phyloP scores from a whole-genome alignment of 2,888 invertebrate genomes.

The Ormyrus nitidulus region DNA sequence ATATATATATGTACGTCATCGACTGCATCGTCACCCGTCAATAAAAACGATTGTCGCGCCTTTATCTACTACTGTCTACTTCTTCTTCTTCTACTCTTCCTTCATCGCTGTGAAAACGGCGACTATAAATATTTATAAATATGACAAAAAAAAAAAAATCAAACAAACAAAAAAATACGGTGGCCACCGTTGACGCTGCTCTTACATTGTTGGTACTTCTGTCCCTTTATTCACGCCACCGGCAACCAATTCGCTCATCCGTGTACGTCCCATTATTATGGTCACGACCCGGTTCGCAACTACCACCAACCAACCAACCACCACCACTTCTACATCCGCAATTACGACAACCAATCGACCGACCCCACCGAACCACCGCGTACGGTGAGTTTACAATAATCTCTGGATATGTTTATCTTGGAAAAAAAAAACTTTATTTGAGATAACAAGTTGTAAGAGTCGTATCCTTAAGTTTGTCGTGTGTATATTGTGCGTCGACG shows the following conservation, averaged over 20 bases:
- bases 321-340: slow-evolving; percentile 57
- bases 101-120: slow-evolving; percentile 47
- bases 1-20: slow-evolving; percentile 26
- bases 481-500: background rate
- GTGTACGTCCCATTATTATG: slow-evolving; percentile 64
- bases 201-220: slow-evolving; percentile 75
- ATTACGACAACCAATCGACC: slow-evolving; percentile 50
- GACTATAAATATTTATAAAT: slow-evolving; percentile 49
- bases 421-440: slow-evolving; percentile 4
- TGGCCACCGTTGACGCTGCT: slow-evolving; percentile 70
- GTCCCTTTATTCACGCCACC: slow-evolving; percentile 66
- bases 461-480: slow-evolving; percentile 13
- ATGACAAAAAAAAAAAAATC: slow-evolving; percentile 25
- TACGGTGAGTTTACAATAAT: slow-evolving; percentile 70
- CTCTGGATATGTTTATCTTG: slow-evolving; percentile 26
- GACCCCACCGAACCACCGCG: slow-evolving; percentile 72
- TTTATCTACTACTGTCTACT: slow-evolving; percentile 49
- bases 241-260: slow-evolving; percentile 20
- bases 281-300: slow-evolving; percentile 26
- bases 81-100: slow-evolving; percentile 56
- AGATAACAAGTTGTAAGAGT: background rate
- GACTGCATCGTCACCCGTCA: slow-evolving; percentile 47
- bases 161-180: slow-evolving; percentile 52
- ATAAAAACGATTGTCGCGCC: slow-evolving; percentile 56
- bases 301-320: slow-evolving; percentile 9